phyloP scores from a whole-genome alignment of 2,888 invertebrate genomes.

The Trichopria drosophilae region DNA sequence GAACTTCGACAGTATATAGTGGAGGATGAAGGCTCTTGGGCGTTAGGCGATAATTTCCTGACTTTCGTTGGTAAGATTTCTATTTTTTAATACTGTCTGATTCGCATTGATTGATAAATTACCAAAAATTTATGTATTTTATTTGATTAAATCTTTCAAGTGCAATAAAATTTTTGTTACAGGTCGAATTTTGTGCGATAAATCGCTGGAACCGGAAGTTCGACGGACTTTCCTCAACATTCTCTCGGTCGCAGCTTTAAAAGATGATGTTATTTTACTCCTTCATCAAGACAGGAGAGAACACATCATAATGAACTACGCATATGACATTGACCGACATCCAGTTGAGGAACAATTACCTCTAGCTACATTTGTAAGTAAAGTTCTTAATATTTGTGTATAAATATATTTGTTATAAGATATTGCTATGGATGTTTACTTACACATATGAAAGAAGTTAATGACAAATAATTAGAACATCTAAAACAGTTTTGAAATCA shows the following conservation, averaged over 20 bases:
- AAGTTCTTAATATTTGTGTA: conserved; percentile 3
- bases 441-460: too few species aligned
- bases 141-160: background rate
- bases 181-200: conserved; percentile 69
- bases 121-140: background rate
- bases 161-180: conserved; percentile 30
- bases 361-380: conserved; percentile 76
- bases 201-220: conserved; percentile 63
- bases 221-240: conserved; percentile 72
- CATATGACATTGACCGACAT: conserved; percentile 76
- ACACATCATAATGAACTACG: conserved; percentile 86
- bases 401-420: background rate
- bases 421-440: too few species aligned
- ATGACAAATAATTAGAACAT: too few species aligned
- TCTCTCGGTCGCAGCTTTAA: conserved; percentile 75
- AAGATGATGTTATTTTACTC: conserved; percentile 86
- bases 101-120: background rate
- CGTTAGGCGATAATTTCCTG: conserved; percentile 84
- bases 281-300: conserved; percentile 88
- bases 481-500: too few species aligned
- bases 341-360: conserved; percentile 77
- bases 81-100: conserved; percentile 3
- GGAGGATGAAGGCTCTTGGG: conserved; percentile 90
- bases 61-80: conserved; percentile 70
- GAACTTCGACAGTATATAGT: conserved; percentile 87